phyloP scores from a whole-genome alignment of 2,888 invertebrate genomes.

The Acanthosepion esculentum region DNA sequence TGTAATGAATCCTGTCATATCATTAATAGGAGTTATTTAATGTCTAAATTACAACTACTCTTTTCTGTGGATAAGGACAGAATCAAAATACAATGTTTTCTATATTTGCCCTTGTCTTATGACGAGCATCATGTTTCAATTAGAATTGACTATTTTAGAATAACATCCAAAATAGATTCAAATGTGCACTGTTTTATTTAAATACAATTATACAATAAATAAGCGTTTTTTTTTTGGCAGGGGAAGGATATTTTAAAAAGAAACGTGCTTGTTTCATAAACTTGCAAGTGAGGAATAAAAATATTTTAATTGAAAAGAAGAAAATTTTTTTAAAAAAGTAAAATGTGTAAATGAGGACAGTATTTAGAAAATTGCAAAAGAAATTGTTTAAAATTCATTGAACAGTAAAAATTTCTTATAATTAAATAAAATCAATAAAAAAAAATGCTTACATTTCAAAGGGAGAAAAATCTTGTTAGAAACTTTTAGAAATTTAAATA shows the following conservation, averaged over 20 bases:
- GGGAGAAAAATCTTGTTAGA: not conserved
- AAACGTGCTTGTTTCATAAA: not conserved
- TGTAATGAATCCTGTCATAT: not conserved
- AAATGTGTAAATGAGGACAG: not conserved
- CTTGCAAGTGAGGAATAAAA: not conserved
- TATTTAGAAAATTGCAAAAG: not conserved
- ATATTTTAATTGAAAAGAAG: conserved; percentile 14
- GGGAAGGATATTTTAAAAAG: not conserved
- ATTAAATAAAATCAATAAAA: not conserved
- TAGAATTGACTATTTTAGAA: conserved; percentile 13
- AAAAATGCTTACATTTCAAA: not conserved
- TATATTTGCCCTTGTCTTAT: not conserved
- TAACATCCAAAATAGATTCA: not conserved
- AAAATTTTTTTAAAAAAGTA: not conserved
- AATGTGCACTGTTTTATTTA: not conserved
- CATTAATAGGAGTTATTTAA: not conserved
- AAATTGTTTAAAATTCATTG: not conserved
- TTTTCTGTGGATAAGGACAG: not conserved
- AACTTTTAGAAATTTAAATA: not conserved
- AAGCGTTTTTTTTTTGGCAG: not conserved
- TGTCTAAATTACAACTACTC: not conserved
- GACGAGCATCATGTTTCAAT: not conserved
- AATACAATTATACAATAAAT: not conserved
- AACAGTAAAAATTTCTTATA: conserved; percentile 7
- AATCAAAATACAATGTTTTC: not conserved